Conservation (phyloP, 2,797 vertebrate species). For the Sebastes diploproa region DNA sequence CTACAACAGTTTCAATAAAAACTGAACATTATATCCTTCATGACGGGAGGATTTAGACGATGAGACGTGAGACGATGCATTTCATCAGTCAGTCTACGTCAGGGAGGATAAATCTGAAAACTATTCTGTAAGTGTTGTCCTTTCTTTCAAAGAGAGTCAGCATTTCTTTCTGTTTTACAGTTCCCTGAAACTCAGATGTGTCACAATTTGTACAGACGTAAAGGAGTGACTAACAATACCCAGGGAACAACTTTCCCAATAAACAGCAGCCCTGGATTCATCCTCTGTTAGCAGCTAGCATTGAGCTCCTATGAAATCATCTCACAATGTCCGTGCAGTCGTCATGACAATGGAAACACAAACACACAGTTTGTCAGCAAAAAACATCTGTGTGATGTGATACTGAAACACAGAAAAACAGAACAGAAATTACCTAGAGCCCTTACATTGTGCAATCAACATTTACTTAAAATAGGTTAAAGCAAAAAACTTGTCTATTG, state of each 20-base stretch:
- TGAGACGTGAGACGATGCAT: background rate
- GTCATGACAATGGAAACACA: background rate
- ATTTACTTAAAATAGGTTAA: background rate
- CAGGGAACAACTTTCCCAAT: background rate
- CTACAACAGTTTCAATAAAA: background rate
- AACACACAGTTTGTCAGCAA: background rate
- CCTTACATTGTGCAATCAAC: background rate
- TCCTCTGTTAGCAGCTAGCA: background rate
- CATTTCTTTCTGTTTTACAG: background rate
- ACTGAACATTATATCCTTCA: background rate
- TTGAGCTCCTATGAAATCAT: background rate
- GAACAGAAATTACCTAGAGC: background rate
- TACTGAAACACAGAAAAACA: background rate
- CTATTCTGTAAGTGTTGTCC: background rate
- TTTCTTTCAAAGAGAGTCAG: background rate
- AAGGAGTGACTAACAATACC: background rate
- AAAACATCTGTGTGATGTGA: conserved; percentile 6
- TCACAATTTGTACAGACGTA: background rate
- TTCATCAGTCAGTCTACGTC: background rate
- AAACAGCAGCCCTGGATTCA: background rate
- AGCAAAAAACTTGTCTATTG: background rate
- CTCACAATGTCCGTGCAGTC: background rate
- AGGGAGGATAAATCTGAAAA: background rate
- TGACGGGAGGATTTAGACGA: background rate
- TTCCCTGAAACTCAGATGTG: background rate